A percentile compares a stretch with the other conserved stretches of the same genome.
Evolutionary conservation across 2,797 vertebrate genomes (phyloP).

Genomic region (Rhinoraja longicauda): DNA sequence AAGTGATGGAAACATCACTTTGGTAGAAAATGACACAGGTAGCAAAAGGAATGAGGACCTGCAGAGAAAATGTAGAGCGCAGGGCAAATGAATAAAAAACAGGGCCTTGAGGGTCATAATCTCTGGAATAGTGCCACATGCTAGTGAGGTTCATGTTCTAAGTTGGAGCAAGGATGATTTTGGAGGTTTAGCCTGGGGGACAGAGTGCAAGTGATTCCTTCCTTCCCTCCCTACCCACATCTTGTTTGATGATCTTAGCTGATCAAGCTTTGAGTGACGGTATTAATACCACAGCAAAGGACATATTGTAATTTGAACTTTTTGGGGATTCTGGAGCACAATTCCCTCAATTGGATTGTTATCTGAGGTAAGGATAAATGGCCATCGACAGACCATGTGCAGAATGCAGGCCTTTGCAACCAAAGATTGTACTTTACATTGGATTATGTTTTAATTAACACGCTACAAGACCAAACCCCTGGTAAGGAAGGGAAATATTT

Average conservation of each 20-base stretch:
- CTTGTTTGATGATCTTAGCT: background rate
- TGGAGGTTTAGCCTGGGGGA: too few species aligned
- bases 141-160: too few species aligned
- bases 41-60: too few species aligned
- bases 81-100: too few species aligned
- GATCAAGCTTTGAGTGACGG: background rate
- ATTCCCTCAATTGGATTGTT: background rate
- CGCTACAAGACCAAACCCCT: background rate
- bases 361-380: background rate
- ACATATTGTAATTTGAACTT: background rate
- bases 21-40: too few species aligned
- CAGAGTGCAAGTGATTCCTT: too few species aligned
- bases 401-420: background rate
- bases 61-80: too few species aligned
- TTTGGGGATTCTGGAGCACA: background rate
- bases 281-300: background rate
- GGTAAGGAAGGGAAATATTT: background rate
- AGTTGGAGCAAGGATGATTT: too few species aligned
- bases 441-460: background rate
- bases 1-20: too few species aligned
- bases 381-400: background rate
- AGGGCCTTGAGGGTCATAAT: too few species aligned
- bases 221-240: too few species aligned
- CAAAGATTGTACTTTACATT: background rate
- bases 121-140: too few species aligned